Base-by-base conservation (phyloP, 1,140 invertebrate species). In the Hetaerina americana region DNA sequence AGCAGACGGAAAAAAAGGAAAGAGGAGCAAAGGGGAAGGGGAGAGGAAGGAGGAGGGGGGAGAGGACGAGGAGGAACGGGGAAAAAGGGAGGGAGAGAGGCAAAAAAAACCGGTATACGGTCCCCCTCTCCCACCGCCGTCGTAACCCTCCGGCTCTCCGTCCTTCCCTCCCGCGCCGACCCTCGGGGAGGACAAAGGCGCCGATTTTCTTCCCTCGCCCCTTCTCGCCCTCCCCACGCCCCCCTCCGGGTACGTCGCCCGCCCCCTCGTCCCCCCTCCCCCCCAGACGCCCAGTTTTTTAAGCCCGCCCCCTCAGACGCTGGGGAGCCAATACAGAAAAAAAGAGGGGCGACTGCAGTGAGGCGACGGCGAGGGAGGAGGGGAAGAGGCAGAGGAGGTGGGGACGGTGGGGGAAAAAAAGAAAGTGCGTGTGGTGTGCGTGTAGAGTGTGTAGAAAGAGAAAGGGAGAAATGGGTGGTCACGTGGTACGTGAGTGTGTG, bases 71-170 rank as follows among this genome's bases (percentile, higher is more conserved):
- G 26, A 49, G 57, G n/a, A 22, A 31, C 28, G 70, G 24, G 40
- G 25, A 57, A 49, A 71, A 24, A 22, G 70, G 70, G 70, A 49
- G 40, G 25, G 70, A 79, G 80, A 78, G 79, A 80, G 81, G 80
- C 81, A 82, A 81, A 80, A 81, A 81, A 82, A 82, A 82, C 81
- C 82, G 81, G n/a, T n/a, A n/a, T n/a, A n/a, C n/a, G n/a, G 81
- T 81, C 80, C 79, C 79, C 76, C 78, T 77, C 78, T 76, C 77
- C 80, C 82, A 80, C 81, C 81, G 79, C 81, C 81, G 79, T 80
- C 80, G 79, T 82, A 81, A 78, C 78, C 78, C 77, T 66, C 69
- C 27, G 69, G 27, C 10, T 0, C 6, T 15, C 66, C 1, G 24
- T 18, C 25, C 26, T 31, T 27, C 26, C 27, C 69, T n/a, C 66